Percentiles rank a stretch among this genome's conserved stretches.
These are phyloP conservation scores for Sphaerophoria rueppellii DNA, from an alignment of 2,888 invertebrate genomes.

Conservation along the genomic window DNA sequence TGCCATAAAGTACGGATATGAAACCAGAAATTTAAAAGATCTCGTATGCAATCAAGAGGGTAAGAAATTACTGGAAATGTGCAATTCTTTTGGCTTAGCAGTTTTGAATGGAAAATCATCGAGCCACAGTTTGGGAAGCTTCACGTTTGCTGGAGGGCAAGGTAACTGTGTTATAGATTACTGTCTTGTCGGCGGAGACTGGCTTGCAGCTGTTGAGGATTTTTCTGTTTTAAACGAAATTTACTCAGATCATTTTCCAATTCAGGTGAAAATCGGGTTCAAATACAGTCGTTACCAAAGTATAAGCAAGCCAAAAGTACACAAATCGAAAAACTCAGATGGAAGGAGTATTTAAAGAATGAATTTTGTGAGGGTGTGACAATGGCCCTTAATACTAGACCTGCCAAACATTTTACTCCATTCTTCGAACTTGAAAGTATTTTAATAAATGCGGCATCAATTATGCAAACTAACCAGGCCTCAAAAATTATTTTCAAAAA, in stretches of 20 bases:
- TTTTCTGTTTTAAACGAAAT: slow-evolving; percentile 3
- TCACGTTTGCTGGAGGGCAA: neutral
- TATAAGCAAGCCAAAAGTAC: neutral
- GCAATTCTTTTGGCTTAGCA: neutral
- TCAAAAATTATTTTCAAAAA: no score
- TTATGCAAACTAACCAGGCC: neutral
- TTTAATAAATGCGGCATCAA: neutral
- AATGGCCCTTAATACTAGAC: neutral
- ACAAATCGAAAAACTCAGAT: neutral
- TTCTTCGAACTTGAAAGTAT: slow-evolving; percentile 1
- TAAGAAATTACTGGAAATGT: neutral
- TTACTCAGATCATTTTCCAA: slow-evolving; percentile 1
- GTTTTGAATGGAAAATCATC: neutral
- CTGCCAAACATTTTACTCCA: neutral
- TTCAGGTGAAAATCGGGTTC: neutral
- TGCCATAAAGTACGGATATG: neutral
- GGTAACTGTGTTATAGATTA: neutral
- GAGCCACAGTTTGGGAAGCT: neutral
- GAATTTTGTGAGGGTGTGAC: neutral
- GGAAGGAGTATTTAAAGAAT: neutral
- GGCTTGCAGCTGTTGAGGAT: neutral
- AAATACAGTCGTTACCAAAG: neutral
- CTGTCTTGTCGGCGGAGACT: neutral
- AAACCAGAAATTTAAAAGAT: neutral
- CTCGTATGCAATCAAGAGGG: neutral